phyloP scores from a whole-genome alignment of 1,140 invertebrate species.

The Neodiprion pinetum region DNA sequence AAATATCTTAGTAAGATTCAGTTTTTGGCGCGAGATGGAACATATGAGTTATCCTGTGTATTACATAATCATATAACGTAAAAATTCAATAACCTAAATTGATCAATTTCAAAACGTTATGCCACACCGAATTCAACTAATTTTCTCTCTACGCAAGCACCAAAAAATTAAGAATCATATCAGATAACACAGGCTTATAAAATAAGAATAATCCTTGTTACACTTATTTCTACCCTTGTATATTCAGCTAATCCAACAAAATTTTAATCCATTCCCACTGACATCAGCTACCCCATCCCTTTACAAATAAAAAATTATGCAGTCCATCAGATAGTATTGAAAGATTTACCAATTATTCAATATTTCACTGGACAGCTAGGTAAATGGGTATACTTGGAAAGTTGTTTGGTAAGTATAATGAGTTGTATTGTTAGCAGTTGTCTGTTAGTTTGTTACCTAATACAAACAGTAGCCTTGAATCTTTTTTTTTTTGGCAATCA shows the following conservation, averaged over 20 bases:
- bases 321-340: too few relatives aligned
- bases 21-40: slow-evolving; percentile 31
- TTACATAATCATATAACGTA: not conserved
- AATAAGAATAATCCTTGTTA: not conserved
- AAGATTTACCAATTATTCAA: too few relatives aligned
- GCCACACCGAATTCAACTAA: slow-evolving; percentile 35
- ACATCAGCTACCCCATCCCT: too few relatives aligned
- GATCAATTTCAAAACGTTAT: slow-evolving; percentile 38
- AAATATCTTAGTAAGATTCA: slow-evolving; percentile 40
- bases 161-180: slow-evolving; percentile 39
- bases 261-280: not conserved
- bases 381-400: slow-evolving; percentile 36
- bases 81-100: slow-evolving; percentile 23
- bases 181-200: not conserved
- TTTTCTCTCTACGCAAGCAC: slow-evolving; percentile 35
- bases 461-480: too few relatives aligned
- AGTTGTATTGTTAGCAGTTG: too few relatives aligned
- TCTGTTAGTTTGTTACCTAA: too few relatives aligned
- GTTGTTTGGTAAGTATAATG: slow-evolving; percentile 38
- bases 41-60: slow-evolving; percentile 12
- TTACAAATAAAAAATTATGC: too few relatives aligned
- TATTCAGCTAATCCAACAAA: not conserved
- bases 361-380: too few relatives aligned
- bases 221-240: not conserved
- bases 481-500: too few relatives aligned